Base-by-base conservation (phyloP, 2,888 invertebrate species). In the Perithous albicinctus region DNA sequence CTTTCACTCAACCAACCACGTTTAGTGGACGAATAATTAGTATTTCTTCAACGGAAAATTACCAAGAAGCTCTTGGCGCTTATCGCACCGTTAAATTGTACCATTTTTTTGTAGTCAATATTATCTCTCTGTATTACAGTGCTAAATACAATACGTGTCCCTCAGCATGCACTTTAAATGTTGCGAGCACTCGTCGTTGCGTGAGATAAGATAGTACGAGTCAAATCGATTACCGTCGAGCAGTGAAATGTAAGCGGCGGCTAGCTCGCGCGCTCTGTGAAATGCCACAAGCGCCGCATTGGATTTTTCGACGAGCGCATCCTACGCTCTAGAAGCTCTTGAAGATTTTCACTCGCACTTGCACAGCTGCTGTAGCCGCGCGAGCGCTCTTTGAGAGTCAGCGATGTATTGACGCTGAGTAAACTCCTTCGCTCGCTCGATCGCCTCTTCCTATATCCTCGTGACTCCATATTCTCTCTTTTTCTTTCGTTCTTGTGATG, bases 381-480 rank as follows among this genome's bases (percentile, higher is more conserved):
- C 1, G n/a, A 35, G 48, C 20, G 35, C 38, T n/a, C 51, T 51
- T 38, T 38, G 35, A 69, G 51, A 69, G 35, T 51, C 20, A 8
- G 48, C 51, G 41, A 63, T 61, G 54, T 74, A 43, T 79, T 74
- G 74, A 63, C 74, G 72, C 66, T 54, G 67, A 46, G 61, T 51
- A 74, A 79, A 79, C 79, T 51, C 48, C 61, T 43, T 35, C 38
- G n/a, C 38, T 12, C 63, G 41, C 41, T 48, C 48, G 64, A 54
- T 78, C 18, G 43, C 73, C 20, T 51, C 51, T 73, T 12, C 5
- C 32, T 23, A 23, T 29, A 43, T 64, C 29, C 4, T 35, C 4
- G 43, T 64, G 43, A 43, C 64, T 43, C 15, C n/a, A 43, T 23
- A 43, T 15, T 64, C 43, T 64, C 46, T 15, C 5, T 29, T 12